Percentiles rank a stretch among this genome's conserved stretches.
Evolutionary conservation across 1,140 invertebrate genomes (phyloP).

Genomic region (Manduca sexta): DNA sequence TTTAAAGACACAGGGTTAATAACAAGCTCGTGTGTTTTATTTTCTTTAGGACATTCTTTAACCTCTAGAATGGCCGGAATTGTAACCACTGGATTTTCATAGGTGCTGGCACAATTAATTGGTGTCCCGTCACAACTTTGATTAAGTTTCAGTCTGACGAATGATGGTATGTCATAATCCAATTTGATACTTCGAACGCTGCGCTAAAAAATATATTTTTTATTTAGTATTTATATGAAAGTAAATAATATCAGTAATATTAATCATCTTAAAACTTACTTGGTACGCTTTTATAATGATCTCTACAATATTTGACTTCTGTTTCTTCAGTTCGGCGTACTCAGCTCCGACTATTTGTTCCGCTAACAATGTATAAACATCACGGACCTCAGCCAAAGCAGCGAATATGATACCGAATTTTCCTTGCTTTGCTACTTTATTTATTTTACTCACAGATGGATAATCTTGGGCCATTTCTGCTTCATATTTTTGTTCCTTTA

Average conservation of each 20-base stretch:
- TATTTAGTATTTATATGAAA: too few species aligned
- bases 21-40: constrained; percentile 14
- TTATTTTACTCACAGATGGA: constrained; percentile 79
- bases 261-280: constrained; percentile 54
- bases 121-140: constrained; percentile 28
- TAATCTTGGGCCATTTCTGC: constrained; percentile 76
- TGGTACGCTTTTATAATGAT: constrained; percentile 84
- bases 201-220: too few species aligned
- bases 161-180: constrained; percentile 20
- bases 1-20: constrained; percentile 29
- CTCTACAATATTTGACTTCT: constrained; percentile 22
- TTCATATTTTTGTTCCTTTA: constrained; percentile 79
- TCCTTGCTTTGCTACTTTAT: constrained; percentile 71
- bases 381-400: constrained; percentile 79
- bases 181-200: constrained; percentile 30
- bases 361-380: constrained; percentile 80
- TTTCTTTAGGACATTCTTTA: constrained; percentile 18
- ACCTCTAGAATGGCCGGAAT: constrained; percentile 32
- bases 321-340: constrained; percentile 28
- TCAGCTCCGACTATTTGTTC: constrained; percentile 77
- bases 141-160: constrained; percentile 27
- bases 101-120: constrained; percentile 23
- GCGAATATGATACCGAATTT: constrained; percentile 81
- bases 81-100: constrained; percentile 16
- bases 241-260: too few species aligned